phyloP scores from a whole-genome alignment of 1,140 invertebrate genomes.

The Papilio polytes region DNA sequence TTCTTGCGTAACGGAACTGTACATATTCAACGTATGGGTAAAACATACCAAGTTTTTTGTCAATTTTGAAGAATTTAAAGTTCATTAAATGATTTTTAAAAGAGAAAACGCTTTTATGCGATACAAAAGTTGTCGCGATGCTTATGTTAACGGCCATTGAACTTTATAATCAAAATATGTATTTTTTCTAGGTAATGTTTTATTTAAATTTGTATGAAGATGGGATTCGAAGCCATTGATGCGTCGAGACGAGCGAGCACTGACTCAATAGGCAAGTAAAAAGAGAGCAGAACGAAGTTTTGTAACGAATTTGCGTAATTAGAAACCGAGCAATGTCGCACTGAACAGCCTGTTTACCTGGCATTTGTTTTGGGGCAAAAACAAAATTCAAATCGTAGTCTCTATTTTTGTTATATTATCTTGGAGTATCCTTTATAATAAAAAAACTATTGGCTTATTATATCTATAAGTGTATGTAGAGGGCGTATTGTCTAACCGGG shows the following conservation, averaged over 20 bases:
- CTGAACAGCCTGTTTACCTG: neutral
- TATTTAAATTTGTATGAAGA: neutral
- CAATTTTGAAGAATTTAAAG: neutral
- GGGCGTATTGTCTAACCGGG: neutral
- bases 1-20: neutral
- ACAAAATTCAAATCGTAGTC: too few species aligned
- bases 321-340: constrained; percentile 5
- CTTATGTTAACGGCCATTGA: neutral
- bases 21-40: neutral
- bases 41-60: neutral
- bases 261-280: neutral
- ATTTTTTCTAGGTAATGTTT: neutral
- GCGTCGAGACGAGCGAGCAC: neutral
- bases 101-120: neutral
- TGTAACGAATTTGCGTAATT: constrained; percentile 16
- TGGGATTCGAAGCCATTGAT: neutral
- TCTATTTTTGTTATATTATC: too few species aligned
- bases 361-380: neutral
- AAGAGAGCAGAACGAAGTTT: constrained; percentile 4
- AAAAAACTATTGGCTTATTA: too few species aligned
- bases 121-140: neutral
- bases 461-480: neutral
- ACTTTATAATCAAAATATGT: neutral
- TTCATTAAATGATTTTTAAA: neutral
- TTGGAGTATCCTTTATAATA: too few species aligned